Evolutionary conservation across 2,113 vertebrate genomes (phyloP).

Genomic region (Aegotheles bennettii): DNA sequence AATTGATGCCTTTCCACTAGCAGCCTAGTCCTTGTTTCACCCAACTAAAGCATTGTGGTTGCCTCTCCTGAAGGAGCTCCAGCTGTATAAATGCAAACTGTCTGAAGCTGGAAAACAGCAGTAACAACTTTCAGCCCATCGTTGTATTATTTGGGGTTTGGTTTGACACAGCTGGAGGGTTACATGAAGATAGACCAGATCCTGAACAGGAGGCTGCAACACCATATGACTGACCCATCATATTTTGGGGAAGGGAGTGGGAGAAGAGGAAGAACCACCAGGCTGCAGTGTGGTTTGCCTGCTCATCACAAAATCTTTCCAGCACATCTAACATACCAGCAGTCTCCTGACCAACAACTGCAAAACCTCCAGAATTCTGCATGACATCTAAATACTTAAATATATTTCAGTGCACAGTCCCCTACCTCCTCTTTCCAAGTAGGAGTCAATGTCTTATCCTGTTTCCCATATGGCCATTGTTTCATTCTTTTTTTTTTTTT

Average conservation of each 20-base stretch:
- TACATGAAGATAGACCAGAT: background rate
- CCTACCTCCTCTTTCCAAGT: background rate
- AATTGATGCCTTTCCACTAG: too few species aligned
- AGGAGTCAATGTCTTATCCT: background rate
- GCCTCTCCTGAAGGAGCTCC: background rate
- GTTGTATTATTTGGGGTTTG: background rate
- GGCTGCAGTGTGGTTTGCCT: background rate
- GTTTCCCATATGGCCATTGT: background rate
- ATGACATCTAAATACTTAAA: background rate
- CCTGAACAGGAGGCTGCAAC: background rate
- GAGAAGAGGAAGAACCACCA: background rate
- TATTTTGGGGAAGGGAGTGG: background rate
- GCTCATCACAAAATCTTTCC: background rate
- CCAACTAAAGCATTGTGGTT: background rate
- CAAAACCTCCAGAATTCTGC: background rate
- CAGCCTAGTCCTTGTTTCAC: background rate
- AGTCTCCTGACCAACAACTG: background rate
- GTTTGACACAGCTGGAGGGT: background rate
- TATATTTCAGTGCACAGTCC: background rate
- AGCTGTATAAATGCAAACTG: background rate
- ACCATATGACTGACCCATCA: background rate
- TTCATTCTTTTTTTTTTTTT: too few species aligned
- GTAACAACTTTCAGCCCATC: background rate
- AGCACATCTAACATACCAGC: background rate
- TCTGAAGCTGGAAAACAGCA: background rate